These are phyloP conservation scores for Falco columbarius DNA, from an alignment of 2,797 vertebrate genomes.

Conservation along the genomic window DNA sequence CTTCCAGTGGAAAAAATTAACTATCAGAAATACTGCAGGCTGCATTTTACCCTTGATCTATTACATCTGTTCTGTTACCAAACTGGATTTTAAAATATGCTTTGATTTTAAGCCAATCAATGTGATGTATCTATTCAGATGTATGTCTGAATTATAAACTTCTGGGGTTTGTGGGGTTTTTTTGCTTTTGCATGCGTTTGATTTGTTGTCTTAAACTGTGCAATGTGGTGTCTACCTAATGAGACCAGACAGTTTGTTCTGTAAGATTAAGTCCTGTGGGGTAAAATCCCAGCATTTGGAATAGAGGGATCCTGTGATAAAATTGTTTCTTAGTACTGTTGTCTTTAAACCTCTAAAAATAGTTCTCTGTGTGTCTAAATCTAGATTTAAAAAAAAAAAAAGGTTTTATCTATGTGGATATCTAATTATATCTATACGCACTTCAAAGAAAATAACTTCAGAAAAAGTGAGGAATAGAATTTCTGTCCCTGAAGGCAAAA, in stretches of 20 bases:
- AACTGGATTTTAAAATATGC: neutral
- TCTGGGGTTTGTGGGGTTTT: neutral
- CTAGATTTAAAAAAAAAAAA: neutral
- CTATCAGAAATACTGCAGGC: neutral
- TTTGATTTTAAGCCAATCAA: neutral
- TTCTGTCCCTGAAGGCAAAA: neutral
- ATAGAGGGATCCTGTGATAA: neutral
- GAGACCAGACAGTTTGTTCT: neutral
- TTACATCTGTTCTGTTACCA: neutral
- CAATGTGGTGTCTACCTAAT: neutral
- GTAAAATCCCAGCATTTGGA: neutral
- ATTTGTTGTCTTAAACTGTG: conserved; percentile 5
- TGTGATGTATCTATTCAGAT: neutral
- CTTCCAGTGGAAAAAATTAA: neutral
- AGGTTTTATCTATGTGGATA: neutral
- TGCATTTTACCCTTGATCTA: neutral
- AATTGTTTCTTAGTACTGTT: neutral
- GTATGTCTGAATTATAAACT: neutral
- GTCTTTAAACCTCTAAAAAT: neutral
- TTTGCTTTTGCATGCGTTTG: neutral
- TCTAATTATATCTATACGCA: neutral
- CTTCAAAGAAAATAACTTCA: neutral
- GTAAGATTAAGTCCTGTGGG: neutral
- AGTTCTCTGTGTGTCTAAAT: neutral
- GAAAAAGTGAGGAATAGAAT: neutral